A percentile compares a stretch with the other conserved stretches of the same genome.
These are phyloP conservation scores for Agelastica alni DNA, from an alignment of 2,888 invertebrate species.

Conservation along the genomic window DNA sequence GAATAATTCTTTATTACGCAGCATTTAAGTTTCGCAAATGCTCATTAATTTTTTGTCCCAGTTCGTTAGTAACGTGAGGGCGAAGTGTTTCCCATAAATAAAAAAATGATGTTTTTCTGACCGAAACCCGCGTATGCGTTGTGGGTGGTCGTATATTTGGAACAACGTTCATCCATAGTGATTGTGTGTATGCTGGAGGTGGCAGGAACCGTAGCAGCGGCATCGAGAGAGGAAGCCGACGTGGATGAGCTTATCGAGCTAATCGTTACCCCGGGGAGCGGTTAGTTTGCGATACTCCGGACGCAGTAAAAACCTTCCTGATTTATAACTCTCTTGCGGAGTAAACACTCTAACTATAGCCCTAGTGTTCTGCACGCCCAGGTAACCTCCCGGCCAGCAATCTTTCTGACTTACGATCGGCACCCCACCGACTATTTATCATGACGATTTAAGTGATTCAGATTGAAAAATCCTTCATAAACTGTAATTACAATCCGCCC, in stretches of 20 bases:
- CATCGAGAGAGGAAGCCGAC: conserved; percentile 28
- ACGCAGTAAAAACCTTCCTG: conserved; percentile 45
- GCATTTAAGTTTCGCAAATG: conserved; percentile 14
- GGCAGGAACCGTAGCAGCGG: conserved; percentile 8
- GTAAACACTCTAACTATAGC: conserved; percentile 47
- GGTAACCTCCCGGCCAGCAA: conserved; percentile 31
- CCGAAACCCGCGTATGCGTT: conserved; percentile 21
- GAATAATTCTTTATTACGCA: conserved; percentile 18
- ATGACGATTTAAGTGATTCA: conserved; percentile 43
- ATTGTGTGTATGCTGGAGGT: conserved; percentile 23
- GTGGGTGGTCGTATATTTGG: conserved; percentile 32
- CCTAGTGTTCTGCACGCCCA: conserved; percentile 32
- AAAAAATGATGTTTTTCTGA: conserved; percentile 18
- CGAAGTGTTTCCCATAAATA: conserved; percentile 12
- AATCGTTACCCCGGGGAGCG: conserved; percentile 50
- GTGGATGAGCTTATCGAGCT: conserved; percentile 49
- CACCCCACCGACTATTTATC: conserved; percentile 38
- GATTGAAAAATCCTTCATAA: conserved; percentile 44
- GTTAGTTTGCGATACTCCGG: conserved; percentile 48
- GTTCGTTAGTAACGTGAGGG: conserved; percentile 16
- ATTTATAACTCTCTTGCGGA: conserved; percentile 48
- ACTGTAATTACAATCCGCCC: conserved; percentile 31
- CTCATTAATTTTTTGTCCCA: conserved; percentile 15
- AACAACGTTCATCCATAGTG: conserved; percentile 35
- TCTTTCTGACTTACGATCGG: conserved; percentile 38